Percentiles rank a stretch among this genome's conserved stretches.
Evolutionary conservation across 2,113 vertebrate species (phyloP).

Genomic region (Siniperca chuatsi): DNA sequence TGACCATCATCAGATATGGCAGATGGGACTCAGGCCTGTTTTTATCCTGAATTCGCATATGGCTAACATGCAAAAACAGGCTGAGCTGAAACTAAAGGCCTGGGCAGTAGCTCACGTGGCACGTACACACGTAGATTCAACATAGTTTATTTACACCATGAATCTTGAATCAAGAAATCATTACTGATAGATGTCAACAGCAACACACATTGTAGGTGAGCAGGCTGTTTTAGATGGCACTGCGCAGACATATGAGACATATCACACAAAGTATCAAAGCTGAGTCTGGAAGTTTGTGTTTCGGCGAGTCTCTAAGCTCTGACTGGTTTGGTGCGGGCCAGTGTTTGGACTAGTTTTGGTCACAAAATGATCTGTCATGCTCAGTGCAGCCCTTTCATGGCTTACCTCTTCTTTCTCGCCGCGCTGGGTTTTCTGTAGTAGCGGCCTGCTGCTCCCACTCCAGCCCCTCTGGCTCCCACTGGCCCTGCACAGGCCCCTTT

Average conservation of each 20-base stretch:
- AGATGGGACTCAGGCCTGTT: conserved; percentile 37
- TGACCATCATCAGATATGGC: conserved; percentile 63
- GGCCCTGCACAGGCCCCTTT: conserved; percentile 68
- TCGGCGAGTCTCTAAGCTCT: conserved; percentile 26
- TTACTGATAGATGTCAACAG: neutral
- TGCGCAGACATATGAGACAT: conserved; percentile 37
- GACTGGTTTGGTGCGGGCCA: conserved; percentile 69
- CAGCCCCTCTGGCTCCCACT: conserved; percentile 70
- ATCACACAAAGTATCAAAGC: conserved; percentile 43
- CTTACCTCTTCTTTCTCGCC: conserved; percentile 82
- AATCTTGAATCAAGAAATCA: neutral
- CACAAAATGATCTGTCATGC: conserved; percentile 46
- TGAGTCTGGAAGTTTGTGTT: conserved; percentile 51
- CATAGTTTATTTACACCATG: neutral
- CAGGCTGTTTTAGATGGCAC: conserved; percentile 15
- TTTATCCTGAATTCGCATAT: conserved; percentile 22
- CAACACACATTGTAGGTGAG: neutral
- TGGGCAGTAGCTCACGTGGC: neutral
- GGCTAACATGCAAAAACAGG: conserved; percentile 40
- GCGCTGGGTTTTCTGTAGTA: conserved; percentile 61
- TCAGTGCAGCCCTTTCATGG: conserved; percentile 62
- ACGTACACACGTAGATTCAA: neutral
- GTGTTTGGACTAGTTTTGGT: conserved; percentile 59
- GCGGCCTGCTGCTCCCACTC: conserved; percentile 75
- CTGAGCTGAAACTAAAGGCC: conserved; percentile 12